These are phyloP conservation scores for Drosophila burlai DNA, from an alignment of 1,140 invertebrate genomes.

Conservation along the genomic window DNA sequence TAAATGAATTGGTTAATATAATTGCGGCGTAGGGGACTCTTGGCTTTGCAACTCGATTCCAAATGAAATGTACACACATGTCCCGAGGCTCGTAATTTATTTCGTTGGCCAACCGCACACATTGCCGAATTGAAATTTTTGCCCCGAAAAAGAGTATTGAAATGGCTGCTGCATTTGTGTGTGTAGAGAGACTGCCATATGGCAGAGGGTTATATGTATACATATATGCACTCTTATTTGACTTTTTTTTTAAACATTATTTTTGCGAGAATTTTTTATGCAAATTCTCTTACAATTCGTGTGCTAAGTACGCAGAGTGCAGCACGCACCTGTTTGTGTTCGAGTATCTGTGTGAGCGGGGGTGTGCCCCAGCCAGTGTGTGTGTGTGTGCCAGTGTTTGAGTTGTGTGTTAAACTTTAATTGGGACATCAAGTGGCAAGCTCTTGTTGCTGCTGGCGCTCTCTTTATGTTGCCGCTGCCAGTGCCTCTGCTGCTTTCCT, in stretches of 20 bases:
- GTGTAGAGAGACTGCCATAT: slow-evolving; percentile 13
- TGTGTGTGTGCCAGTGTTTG: slow-evolving; percentile 18
- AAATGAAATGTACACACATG: slow-evolving; percentile 38
- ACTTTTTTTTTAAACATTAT: slow-evolving; percentile 39
- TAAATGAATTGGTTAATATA: slow-evolving; percentile 34
- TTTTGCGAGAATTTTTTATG: slow-evolving; percentile 69
- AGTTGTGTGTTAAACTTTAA: slow-evolving; percentile 73
- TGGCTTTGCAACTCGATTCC: slow-evolving; percentile 37
- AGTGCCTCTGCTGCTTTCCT: slow-evolving; percentile 19
- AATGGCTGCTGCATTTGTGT: slow-evolving; percentile 12
- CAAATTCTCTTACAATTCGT: slow-evolving; percentile 73
- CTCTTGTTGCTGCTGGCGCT: slow-evolving; percentile 42
- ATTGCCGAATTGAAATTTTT: slow-evolving; percentile 19
- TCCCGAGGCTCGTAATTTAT: slow-evolving; percentile 32
- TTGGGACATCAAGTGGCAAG: slow-evolving; percentile 78
- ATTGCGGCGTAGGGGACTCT: slow-evolving; percentile 22
- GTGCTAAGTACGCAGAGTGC: slow-evolving; percentile 71
- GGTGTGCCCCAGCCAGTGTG: background rate
- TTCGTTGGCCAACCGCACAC: slow-evolving; percentile 29
- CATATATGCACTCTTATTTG: slow-evolving; percentile 20
- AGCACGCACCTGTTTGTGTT: slow-evolving; percentile 61
- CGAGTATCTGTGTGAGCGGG: slow-evolving; percentile 13
- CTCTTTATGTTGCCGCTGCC: slow-evolving; percentile 18
- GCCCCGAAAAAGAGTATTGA: slow-evolving; percentile 31
- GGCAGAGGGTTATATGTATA: slow-evolving; percentile 26